phyloP scores from a whole-genome alignment of 1,140 invertebrate species.

The Portunus trituberculatus region DNA sequence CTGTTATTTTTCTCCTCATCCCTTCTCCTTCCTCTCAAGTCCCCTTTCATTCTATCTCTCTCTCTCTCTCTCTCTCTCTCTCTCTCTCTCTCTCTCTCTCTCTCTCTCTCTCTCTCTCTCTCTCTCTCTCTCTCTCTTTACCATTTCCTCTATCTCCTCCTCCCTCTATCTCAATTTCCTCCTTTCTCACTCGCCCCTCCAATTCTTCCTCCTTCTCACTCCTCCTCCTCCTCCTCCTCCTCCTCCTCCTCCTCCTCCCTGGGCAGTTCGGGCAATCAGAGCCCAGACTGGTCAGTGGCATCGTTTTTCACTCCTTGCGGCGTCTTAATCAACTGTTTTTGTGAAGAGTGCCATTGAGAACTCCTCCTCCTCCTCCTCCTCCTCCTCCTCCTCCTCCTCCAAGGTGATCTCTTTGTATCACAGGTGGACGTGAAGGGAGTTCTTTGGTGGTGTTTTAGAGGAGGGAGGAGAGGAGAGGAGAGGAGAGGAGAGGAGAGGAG shows the following conservation, averaged over 20 bases:
- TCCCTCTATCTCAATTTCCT: background rate
- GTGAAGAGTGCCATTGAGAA: too few relatives aligned
- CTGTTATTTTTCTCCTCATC: too few relatives aligned
- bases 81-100: background rate
- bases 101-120: constrained; percentile 12
- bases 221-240: background rate
- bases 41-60: background rate
- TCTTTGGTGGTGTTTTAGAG: background rate
- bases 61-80: constrained; percentile 33
- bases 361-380: background rate
- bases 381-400: too few relatives aligned
- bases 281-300: background rate
- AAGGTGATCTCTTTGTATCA: too few relatives aligned
- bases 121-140: background rate
- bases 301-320: too few relatives aligned
- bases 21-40: background rate
- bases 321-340: too few relatives aligned
- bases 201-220: background rate
- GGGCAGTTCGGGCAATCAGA: background rate
- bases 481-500: background rate
- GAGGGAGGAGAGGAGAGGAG: background rate
- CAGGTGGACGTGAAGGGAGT: background rate
- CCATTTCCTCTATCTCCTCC: background rate
- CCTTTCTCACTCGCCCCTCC: background rate
- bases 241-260: background rate